Evolutionary conservation across 2,888 invertebrate genomes (phyloP).

Genomic region (Agrilus biguttatus): DNA sequence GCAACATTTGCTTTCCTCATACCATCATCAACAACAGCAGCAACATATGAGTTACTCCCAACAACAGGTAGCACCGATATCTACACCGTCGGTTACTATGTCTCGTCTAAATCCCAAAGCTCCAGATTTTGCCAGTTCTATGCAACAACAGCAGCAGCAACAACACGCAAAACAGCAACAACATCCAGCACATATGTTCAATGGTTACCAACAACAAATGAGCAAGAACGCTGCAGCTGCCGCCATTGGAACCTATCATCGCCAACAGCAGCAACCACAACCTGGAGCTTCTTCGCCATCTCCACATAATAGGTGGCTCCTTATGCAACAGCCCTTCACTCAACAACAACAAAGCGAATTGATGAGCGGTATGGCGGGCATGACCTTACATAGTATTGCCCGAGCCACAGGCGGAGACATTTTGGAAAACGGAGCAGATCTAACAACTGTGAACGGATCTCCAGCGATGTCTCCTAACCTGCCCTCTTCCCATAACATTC

Average conservation of each 20-base stretch:
- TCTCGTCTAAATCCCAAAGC: conserved; percentile 68
- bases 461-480: conserved; percentile 33
- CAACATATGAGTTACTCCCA: conserved; percentile 26
- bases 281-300: conserved; percentile 7
- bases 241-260: conserved; percentile 10
- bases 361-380: conserved; percentile 28
- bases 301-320: conserved; percentile 20
- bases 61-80: conserved; percentile 6
- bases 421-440: conserved; percentile 32
- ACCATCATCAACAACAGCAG: conserved; percentile 15
- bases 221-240: conserved; percentile 5
- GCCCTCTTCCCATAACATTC: conserved; percentile 15
- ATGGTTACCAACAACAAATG: conserved; percentile 11
- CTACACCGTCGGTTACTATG: conserved; percentile 32
- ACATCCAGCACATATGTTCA: conserved; percentile 12
- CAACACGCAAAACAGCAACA: conserved; percentile 8
- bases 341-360: conserved; percentile 23
- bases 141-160: conserved; percentile 8
- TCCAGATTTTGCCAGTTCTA: conserved; percentile 54
- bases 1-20: conserved; percentile 11
- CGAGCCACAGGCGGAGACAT: conserved; percentile 23
- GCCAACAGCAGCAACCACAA: conserved; percentile 6
- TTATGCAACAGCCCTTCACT: conserved; percentile 23
- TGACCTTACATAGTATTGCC: conserved; percentile 26
- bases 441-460: conserved; percentile 34